Percentiles rank a stretch among this genome's conserved stretches.
Conservation (phyloP, 2,888 invertebrate species). For the Unio pictorum region DNA sequence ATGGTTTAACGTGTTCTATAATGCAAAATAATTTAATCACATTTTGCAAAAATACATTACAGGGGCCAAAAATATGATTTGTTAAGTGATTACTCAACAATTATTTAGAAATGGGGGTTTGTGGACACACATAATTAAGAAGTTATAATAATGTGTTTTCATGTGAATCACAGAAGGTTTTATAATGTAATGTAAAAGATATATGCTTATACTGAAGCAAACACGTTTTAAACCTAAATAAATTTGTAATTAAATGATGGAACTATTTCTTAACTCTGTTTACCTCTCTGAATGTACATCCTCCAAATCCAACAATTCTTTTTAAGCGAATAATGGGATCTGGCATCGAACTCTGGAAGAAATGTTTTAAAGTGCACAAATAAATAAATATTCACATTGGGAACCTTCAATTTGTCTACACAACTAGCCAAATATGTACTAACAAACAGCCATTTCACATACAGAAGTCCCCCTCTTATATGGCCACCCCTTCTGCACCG, state of each 20-base stretch:
- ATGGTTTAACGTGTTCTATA: no score
- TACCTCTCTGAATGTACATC: conserved; percentile 63
- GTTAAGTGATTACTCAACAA: no score
- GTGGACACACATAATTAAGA: no score
- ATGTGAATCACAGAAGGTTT: no score
- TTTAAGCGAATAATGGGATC: conserved; percentile 68
- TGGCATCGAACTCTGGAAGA: conserved; percentile 61
- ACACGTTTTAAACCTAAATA: neutral
- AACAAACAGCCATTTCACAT: neutral
- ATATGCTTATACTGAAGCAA: neutral
- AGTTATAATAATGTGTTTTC: no score
- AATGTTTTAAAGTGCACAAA: neutral
- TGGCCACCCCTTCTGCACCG: no score
- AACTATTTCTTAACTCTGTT: conserved; percentile 21
- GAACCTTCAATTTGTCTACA: neutral
- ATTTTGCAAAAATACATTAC: no score
- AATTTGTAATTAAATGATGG: neutral
- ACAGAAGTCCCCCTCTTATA: no score
- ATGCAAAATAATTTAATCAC: no score
- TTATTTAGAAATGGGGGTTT: no score
- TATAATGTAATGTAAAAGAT: no score
- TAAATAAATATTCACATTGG: neutral
- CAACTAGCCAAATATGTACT: neutral
- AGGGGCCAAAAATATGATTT: no score
- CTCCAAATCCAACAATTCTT: conserved; percentile 69